Evolutionary conservation across 2,797 vertebrate genomes (phyloP).

Genomic region (Tokudaia tokunoshimensis): DNA sequence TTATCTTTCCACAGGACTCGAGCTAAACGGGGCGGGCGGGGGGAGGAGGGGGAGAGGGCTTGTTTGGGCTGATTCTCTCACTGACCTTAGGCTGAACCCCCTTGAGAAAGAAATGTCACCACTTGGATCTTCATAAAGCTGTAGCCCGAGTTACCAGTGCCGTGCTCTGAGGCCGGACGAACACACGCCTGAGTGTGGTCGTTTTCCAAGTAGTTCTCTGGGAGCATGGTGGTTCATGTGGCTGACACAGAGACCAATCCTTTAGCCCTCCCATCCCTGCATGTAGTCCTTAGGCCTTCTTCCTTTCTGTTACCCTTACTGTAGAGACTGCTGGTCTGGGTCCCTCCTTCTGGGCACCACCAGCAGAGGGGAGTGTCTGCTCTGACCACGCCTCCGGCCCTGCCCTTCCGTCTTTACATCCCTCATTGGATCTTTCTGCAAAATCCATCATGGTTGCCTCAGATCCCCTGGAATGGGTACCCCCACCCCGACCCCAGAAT

Average conservation of each 20-base stretch:
- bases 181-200: fast-evolving
- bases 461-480: not conserved
- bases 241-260: not conserved
- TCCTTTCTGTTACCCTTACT: not conserved
- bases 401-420: not conserved
- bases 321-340: too few species aligned
- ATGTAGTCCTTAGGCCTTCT: fast-evolving
- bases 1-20: not conserved
- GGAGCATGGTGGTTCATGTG: fast-evolving
- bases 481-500: not conserved
- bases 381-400: fast-evolving
- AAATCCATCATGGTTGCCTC: not conserved
- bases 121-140: not conserved
- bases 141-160: fast-evolving
- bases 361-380: not conserved
- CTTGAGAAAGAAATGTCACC: not conserved
- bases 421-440: not conserved
- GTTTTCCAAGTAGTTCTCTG: constrained; percentile 8
- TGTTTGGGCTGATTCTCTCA: not conserved
- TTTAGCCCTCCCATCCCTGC: not conserved
- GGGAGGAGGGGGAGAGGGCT: not conserved
- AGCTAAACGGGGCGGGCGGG: too few species aligned
- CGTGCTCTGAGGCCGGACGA: fast-evolving
- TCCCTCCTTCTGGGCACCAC: not conserved
- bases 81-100: not conserved